A percentile compares a stretch with the other conserved stretches of the same genome.
These are phyloP conservation scores for Tetrao urogallus DNA, from an alignment of 2,113 vertebrate species.

Conservation along the genomic window DNA sequence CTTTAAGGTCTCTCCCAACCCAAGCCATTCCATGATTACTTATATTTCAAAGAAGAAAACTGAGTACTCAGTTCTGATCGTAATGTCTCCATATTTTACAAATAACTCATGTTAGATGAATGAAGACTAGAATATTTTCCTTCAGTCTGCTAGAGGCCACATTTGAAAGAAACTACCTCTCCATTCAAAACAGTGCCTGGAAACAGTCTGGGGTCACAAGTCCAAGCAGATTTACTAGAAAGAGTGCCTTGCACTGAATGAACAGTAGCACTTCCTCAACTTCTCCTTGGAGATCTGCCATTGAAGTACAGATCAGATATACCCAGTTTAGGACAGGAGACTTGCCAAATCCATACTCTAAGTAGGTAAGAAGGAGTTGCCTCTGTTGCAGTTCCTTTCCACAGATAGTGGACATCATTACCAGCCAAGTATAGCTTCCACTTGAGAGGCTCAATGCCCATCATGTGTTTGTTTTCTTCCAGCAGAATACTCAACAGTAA, in stretches of 20 bases:
- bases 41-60: no score
- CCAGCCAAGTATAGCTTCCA: background rate
- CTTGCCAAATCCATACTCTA: background rate
- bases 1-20: background rate
- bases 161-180: background rate
- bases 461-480: background rate
- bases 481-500: background rate
- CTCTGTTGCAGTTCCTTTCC: background rate
- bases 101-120: background rate
- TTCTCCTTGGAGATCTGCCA: constrained; percentile 1
- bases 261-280: background rate
- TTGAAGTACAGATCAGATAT: background rate
- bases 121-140: background rate
- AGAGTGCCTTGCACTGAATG: background rate
- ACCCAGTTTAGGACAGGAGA: background rate
- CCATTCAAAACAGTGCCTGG: background rate
- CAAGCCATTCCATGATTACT: background rate
- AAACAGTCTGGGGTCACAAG: background rate
- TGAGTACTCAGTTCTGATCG: background rate
- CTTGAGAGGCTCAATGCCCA: background rate
- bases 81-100: background rate
- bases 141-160: background rate
- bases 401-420: background rate
- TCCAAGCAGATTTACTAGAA: background rate
- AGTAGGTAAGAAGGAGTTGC: background rate